Evolutionary conservation across 2,888 invertebrate genomes (phyloP), one percentile per base, ranked within the genome.

Genomic region (Eristalinus sepulchralis): DNA sequence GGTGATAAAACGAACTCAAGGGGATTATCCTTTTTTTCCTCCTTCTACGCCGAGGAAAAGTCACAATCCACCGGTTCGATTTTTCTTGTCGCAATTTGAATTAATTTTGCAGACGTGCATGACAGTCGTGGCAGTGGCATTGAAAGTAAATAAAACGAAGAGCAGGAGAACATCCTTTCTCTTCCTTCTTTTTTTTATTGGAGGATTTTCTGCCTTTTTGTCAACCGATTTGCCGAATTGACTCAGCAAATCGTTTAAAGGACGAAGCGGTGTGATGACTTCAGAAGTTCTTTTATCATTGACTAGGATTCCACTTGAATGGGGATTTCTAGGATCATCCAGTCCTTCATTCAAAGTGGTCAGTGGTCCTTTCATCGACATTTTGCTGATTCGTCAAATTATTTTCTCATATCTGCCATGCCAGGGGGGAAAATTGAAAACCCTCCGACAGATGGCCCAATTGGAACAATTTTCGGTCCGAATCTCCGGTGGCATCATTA

Each of bases 1-100:
- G 79, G 67, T 79, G 88, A 88, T 88, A 88, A 88, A 88, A 78
- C 83, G 71, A 72, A 83, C 82, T 72, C 84, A 86, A 80, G 83
- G 68, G 83, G 88, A 88, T 88, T 88, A 88, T 83, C 85, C 83
- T 67, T 76, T 88, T 77, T 59, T 47, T 5, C 27, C 80, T 70
- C 83, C 53, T 68, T 73, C 36, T 17, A 22, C 47, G 36, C 13
- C 33, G 20, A 57, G 33, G 34, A 53, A 70, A 60, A 36, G 62
- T 31, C 20, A n/a, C 27, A 17, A 60, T 27, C 57, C 55, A 33
- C 33, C 47, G 2, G 9, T 55, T 62, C 60, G 11, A 10, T 11
- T 73, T 47, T 79, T 75, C 67, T 79, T 83, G 31, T 10, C 10
- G 17, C 81, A 81, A 84, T 84, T 84, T 81, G 71, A 76, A 76